phyloP scores from a whole-genome alignment of 2,888 invertebrate genomes.

The Synergus laeviventris region DNA sequence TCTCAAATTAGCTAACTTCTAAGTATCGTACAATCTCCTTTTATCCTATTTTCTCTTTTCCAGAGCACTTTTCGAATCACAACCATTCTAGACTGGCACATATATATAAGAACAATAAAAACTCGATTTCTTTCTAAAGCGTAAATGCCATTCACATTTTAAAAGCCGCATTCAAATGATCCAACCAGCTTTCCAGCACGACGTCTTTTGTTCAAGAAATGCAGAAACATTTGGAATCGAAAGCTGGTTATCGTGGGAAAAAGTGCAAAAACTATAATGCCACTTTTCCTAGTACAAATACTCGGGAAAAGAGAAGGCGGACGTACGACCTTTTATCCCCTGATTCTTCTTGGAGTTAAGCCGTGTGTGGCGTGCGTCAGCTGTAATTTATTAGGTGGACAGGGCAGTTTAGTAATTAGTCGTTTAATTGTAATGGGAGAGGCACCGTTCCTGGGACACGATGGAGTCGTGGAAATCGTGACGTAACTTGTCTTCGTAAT shows the following conservation, averaged over 20 bases:
- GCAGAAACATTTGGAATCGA: conserved; percentile 15
- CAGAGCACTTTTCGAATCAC: too few species aligned
- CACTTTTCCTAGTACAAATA: conserved; percentile 28
- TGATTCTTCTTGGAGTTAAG: conserved; percentile 44
- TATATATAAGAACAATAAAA: neutral
- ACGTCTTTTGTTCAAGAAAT: neutral
- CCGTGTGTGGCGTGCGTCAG: conserved; percentile 54
- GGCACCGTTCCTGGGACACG: conserved; percentile 50
- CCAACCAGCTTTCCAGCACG: neutral
- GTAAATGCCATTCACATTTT: neutral
- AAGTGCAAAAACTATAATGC: conserved; percentile 31
- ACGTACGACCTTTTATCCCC: conserved; percentile 29
- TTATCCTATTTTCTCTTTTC: too few species aligned
- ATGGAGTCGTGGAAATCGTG: conserved; percentile 55
- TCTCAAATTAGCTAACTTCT: too few species aligned
- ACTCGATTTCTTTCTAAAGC: neutral
- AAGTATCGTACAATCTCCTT: too few species aligned
- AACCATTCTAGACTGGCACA: neutral
- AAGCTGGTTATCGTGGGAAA: conserved; percentile 44
- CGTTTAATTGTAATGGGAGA: conserved; percentile 61
- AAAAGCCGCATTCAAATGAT: neutral
- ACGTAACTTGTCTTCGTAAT: conserved; percentile 43
- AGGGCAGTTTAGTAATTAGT: conserved; percentile 65
- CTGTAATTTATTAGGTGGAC: conserved; percentile 62
- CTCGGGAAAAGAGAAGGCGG: conserved; percentile 32